Evolutionary conservation across 2,888 invertebrate genomes (phyloP).

Genomic region (Saturnia japonica): DNA sequence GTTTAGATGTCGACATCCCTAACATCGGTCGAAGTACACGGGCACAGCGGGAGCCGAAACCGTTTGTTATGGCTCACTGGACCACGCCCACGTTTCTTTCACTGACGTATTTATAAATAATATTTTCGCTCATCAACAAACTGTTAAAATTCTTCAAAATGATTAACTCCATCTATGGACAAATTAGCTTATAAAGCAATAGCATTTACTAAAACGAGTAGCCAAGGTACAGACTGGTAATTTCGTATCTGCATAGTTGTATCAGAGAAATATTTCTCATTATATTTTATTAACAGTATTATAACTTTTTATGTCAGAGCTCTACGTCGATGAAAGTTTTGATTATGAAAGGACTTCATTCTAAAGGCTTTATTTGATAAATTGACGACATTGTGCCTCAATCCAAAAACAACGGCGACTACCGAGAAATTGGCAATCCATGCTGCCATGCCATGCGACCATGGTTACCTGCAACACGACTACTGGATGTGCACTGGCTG

Average conservation of each 20-base stretch:
- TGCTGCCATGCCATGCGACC: no score
- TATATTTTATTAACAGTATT: neutral
- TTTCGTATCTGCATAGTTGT: neutral
- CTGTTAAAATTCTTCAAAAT: constrained; percentile 1
- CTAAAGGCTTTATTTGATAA: no score
- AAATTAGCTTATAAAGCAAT: neutral
- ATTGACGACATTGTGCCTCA: no score
- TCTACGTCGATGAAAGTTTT: no score
- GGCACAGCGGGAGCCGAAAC: constrained; percentile 50
- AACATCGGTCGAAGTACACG: constrained; percentile 27
- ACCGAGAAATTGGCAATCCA: no score
- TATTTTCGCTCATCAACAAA: constrained; percentile 4
- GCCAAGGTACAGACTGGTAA: neutral
- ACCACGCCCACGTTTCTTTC: constrained; percentile 26
- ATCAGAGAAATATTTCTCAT: neutral
- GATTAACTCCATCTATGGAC: neutral
- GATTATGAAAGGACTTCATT: no score
- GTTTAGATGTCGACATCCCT: constrained; percentile 33
- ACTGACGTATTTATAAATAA: constrained; percentile 10
- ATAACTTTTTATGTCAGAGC: no score
- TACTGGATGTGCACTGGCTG: no score
- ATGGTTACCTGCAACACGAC: no score
- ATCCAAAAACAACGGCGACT: no score
- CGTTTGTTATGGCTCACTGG: constrained; percentile 38
- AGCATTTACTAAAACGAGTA: no score